Base-by-base conservation (phyloP, 1,140 invertebrate species). In the Tetramorium parvispinum region DNA sequence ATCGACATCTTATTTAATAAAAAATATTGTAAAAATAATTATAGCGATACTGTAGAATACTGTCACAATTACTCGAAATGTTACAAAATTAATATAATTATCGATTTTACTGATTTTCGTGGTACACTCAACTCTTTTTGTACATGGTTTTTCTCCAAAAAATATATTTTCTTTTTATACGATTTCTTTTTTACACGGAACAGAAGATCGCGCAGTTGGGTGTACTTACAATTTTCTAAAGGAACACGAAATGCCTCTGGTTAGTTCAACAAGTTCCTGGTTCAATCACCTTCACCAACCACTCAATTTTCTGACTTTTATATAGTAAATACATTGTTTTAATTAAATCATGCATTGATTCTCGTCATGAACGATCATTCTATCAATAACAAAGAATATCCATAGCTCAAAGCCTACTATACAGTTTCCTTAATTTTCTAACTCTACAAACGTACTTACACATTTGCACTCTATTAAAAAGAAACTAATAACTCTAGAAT, bases 401-500 rank as follows among this genome's bases (percentile, higher is more conserved):
- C 10, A 0, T 81, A 8, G 3, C 10, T 70, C 43, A 81, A 81
- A 66, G 0, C 8, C 13, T 59, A n/a, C 8, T 66, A 57, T 49
- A 55, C 21, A 70, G 27, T 18, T 55, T 57, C n/a, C 13, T 21
- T 57, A 24, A 73, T 21, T 73, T 53, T 43, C n/a, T 40, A 73
- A 73, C n/a, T 66, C 46, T 81, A 66, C 21, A 59, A 57, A 82
- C 11, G 16, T 73, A 21, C 43, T 13, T 27, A 46, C 24, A 21
- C 2, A 49, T 51, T 83, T 81, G 0, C 3, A 21, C 2, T 53
- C 16, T 37, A 46, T 18, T 40, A 66, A 71, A 40, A 27, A 61
- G 43, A 32, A 13, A 70, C 24, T 59, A 75, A 46, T 46, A 71
- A 75, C 37, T 65, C 24, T 63, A 51, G 8, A 79, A 65, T 76